phyloP scores from a whole-genome alignment of 1,140 invertebrate species.

The Cataglyphis hispanica region DNA sequence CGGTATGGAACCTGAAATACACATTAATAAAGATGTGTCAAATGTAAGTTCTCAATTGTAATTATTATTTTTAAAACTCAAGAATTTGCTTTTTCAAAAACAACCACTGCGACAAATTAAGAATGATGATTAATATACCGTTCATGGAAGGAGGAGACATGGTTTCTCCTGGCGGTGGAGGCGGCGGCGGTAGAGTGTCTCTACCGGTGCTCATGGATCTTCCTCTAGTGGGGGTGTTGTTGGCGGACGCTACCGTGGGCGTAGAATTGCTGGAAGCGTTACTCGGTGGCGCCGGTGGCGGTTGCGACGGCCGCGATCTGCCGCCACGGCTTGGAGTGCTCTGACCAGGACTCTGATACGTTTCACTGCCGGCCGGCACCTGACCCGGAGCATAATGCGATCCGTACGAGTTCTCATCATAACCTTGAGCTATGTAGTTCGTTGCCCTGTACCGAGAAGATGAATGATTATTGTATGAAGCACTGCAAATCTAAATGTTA shows the following conservation, averaged over 20 bases:
- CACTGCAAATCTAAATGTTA: neutral
- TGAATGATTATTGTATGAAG: neutral
- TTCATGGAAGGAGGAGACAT: slow-evolving; percentile 87
- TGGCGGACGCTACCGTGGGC: slow-evolving; percentile 89
- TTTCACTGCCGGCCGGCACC: slow-evolving; percentile 83
- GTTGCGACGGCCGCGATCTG: slow-evolving; percentile 92
- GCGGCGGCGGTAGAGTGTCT: slow-evolving; percentile 94
- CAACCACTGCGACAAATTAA: neutral
- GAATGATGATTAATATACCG: slow-evolving; percentile 65
- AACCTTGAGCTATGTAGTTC: slow-evolving; percentile 82
- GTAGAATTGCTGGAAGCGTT: slow-evolving; percentile 90
- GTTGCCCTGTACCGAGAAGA: slow-evolving; percentile 72
- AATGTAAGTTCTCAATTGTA: neutral
- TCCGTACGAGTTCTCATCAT: slow-evolving; percentile 85
- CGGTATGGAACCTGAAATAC: slow-evolving; percentile 85
- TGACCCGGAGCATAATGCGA: slow-evolving; percentile 85
- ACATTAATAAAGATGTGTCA: slow-evolving; percentile 54
- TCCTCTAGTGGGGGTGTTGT: slow-evolving; percentile 90
- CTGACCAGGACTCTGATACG: slow-evolving; percentile 86
- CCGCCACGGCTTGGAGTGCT: slow-evolving; percentile 87
- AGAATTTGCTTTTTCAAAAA: neutral
- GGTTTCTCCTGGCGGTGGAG: slow-evolving; percentile 91
- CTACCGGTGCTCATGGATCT: slow-evolving; percentile 90
- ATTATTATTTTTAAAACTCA: too few species aligned
- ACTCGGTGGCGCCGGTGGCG: slow-evolving; percentile 94